phyloP scores from a whole-genome alignment of 2,797 vertebrate genomes.

The Typhlichthys subterraneus region DNA sequence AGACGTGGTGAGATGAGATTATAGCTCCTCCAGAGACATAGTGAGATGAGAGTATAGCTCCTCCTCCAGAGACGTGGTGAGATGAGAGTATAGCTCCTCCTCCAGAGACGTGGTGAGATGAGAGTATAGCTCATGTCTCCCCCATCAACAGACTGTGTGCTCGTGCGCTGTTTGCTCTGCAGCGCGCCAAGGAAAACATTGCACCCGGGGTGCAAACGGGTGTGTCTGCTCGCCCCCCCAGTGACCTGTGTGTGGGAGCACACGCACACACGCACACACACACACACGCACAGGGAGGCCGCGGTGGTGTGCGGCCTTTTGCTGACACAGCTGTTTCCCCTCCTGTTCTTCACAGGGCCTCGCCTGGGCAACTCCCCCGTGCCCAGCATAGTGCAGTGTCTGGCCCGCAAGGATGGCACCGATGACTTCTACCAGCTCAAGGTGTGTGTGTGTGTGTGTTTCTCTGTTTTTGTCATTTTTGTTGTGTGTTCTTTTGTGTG shows the following conservation, averaged over 20 bases:
- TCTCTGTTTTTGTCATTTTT: too few species aligned
- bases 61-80: too few species aligned
- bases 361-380: conserved; percentile 98
- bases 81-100: too few species aligned
- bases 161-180: conserved; percentile 11
- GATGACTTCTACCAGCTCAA: conserved; percentile 99
- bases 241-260: conserved; percentile 58
- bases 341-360: conserved; percentile 82
- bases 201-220: conserved; percentile 61
- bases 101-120: too few species aligned
- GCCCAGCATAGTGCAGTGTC: conserved; percentile 97
- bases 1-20: too few species aligned
- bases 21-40: too few species aligned
- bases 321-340: conserved; percentile 69
- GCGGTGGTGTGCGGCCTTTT: conserved; percentile 55
- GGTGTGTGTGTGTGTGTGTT: conserved; percentile 75
- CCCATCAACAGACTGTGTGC: background rate
- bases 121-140: too few species aligned
- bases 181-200: conserved; percentile 62
- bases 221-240: conserved; percentile 33
- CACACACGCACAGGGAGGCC: too few species aligned
- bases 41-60: too few species aligned
- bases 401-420: conserved; percentile 98
- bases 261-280: conserved; percentile 26
- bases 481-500: too few species aligned